Conservation (phyloP, 37 sponge, comb jelly and placozoan species). For the Hormiphora californensis region DNA sequence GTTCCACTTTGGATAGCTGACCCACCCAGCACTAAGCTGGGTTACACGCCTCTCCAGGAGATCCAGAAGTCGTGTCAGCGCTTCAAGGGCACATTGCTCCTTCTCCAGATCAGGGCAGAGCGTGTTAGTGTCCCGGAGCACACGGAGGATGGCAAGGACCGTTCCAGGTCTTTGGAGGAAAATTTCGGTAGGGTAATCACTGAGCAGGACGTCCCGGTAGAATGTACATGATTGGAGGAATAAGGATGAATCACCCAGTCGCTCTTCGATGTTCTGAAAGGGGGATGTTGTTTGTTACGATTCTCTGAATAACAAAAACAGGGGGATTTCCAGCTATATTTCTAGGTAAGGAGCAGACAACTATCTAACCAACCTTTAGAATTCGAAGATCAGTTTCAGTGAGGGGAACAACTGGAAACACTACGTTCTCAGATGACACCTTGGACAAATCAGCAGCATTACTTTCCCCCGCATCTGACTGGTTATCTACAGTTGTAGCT, state of each 20-base stretch:
- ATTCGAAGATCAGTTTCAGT: conserved; percentile 24
- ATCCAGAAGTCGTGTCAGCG: background rate
- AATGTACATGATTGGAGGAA: conserved; percentile 5
- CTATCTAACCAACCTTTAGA: background rate
- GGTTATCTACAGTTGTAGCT: too few species aligned
- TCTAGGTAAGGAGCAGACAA: background rate
- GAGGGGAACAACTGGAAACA: conserved; percentile 1
- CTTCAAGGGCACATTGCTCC: background rate
- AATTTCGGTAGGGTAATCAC: background rate
- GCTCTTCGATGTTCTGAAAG: conserved; percentile 43
- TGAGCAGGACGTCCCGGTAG: conserved; percentile 10
- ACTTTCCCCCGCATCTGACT: too few species aligned
- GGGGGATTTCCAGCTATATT: background rate
- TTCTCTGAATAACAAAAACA: too few species aligned
- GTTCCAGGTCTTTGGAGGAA: conserved; percentile 35
- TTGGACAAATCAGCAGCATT: background rate
- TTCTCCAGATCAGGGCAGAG: background rate
- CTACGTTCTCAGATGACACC: background rate
- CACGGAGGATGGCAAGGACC: background rate
- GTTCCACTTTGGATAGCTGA: conserved; percentile 47
- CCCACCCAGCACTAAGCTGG: background rate
- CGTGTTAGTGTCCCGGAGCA: conserved; percentile 1
- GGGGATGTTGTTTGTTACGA: too few species aligned
- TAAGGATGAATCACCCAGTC: conserved; percentile 29
- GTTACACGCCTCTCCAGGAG: background rate